Evolutionary conservation across 2,113 vertebrate genomes (phyloP).

Genomic region (Gallinago media): DNA sequence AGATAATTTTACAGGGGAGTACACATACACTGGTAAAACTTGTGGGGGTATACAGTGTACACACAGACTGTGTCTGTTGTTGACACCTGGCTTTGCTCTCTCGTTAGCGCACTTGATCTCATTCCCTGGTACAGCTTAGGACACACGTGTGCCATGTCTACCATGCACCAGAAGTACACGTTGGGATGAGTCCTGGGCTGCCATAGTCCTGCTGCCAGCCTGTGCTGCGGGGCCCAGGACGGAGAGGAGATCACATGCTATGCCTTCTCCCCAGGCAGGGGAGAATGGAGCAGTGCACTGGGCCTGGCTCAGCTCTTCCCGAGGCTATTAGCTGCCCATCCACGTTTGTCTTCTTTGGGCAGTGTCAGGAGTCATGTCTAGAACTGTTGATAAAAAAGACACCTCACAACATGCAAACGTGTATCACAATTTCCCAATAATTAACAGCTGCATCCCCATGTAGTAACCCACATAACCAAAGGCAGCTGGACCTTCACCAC

Average conservation of each 20-base stretch:
- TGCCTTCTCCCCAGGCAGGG: neutral
- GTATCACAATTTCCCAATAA: neutral
- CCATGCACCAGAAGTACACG: rapidly evolving
- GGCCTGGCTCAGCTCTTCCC: neutral
- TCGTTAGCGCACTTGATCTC: rapidly evolving
- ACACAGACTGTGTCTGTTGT: rapidly evolving
- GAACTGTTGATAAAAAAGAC: neutral
- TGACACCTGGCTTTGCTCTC: neutral
- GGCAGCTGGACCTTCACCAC: rapidly evolving
- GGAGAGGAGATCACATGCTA: rapidly evolving
- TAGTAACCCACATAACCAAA: neutral
- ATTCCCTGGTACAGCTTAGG: neutral
- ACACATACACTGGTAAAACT: neutral
- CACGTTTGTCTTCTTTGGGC: rapidly evolving
- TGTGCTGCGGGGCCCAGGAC: neutral
- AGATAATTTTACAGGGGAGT: neutral
- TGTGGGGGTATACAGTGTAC: rapidly evolving
- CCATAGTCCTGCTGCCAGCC: neutral
- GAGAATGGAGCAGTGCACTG: rapidly evolving
- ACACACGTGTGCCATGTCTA: neutral
- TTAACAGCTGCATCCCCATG: neutral
- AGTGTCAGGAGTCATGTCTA: neutral
- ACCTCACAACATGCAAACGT: neutral
- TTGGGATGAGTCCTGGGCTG: rapidly evolving
- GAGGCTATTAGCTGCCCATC: neutral